These are phyloP conservation scores for Zonotrichia albicollis DNA, from an alignment of 2,797 vertebrate species.

Conservation along the genomic window DNA sequence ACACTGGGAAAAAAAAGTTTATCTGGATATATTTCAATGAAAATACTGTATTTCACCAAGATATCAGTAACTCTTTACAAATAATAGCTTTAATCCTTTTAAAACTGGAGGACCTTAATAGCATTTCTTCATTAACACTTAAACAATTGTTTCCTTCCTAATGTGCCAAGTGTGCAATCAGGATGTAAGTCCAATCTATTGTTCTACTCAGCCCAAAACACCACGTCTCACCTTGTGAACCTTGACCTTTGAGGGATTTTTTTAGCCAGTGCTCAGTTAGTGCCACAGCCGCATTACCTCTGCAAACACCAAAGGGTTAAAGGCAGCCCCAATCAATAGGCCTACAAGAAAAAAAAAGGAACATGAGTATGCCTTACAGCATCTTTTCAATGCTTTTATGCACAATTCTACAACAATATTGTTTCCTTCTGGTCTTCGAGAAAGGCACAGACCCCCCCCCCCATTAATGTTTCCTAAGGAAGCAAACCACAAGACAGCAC, in stretches of 20 bases:
- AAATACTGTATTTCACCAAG: slow-evolving; percentile 42
- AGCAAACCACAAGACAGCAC: slow-evolving; percentile 73
- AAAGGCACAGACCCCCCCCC: slow-evolving; percentile 52
- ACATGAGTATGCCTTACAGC: slow-evolving; percentile 72
- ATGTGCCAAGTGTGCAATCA: slow-evolving; percentile 32
- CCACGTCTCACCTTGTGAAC: slow-evolving; percentile 77
- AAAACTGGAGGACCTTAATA: slow-evolving; percentile 42
- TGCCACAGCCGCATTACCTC: slow-evolving; percentile 73
- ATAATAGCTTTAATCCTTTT: slow-evolving; percentile 63
- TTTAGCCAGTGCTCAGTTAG: slow-evolving; percentile 73
- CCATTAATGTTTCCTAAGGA: slow-evolving; percentile 61
- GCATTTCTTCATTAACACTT: slow-evolving; percentile 47
- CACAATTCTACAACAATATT: slow-evolving; percentile 70
- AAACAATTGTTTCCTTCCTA: slow-evolving; percentile 27
- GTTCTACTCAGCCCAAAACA: slow-evolving; percentile 63
- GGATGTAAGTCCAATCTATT: slow-evolving; percentile 40
- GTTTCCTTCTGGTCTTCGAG: slow-evolving; percentile 74
- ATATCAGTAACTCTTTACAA: slow-evolving; percentile 46
- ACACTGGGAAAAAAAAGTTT: not conserved
- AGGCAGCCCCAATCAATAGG: slow-evolving; percentile 79
- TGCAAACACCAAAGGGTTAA: slow-evolving; percentile 80
- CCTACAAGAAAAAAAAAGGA: slow-evolving; percentile 73
- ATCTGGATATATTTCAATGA: slow-evolving; percentile 25
- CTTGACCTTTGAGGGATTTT: slow-evolving; percentile 77
- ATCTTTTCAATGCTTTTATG: slow-evolving; percentile 69